phyloP scores from a whole-genome alignment of 2,113 vertebrate genomes.

The Andinoacara biseriatus region DNA sequence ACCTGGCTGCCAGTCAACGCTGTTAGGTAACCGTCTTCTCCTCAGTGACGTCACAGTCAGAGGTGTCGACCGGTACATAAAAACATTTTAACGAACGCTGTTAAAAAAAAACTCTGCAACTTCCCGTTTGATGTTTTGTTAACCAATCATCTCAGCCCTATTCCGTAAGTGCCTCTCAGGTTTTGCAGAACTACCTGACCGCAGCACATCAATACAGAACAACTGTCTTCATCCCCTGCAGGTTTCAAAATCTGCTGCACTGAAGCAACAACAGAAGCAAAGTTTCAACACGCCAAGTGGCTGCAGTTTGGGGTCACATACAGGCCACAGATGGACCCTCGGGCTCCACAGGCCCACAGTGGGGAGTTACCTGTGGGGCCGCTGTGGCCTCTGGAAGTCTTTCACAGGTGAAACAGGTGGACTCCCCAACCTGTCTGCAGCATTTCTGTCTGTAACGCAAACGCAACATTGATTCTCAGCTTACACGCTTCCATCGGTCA shows the following conservation, averaged over 20 bases:
- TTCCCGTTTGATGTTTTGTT: slow-evolving; percentile 44
- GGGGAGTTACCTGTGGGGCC: fast-evolving
- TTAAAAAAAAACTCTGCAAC: slow-evolving; percentile 24
- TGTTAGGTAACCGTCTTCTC: slow-evolving; percentile 30
- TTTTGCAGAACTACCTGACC: slow-evolving; percentile 73
- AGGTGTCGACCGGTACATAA: not conserved
- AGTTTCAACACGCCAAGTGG: slow-evolving; percentile 43
- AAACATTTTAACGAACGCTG: slow-evolving; percentile 26
- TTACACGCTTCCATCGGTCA: not conserved
- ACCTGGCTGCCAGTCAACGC: not conserved
- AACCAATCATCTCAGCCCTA: slow-evolving; percentile 23
- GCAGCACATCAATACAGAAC: slow-evolving; percentile 58
- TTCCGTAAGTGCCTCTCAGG: slow-evolving; percentile 48
- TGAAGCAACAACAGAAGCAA: slow-evolving; percentile 44
- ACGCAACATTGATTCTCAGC: not conserved
- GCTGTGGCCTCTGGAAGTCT: not conserved
- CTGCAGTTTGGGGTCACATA: not conserved
- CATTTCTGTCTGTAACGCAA: not conserved
- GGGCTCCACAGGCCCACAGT: not conserved
- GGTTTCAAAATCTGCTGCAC: slow-evolving; percentile 58
- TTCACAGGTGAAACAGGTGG: not conserved
- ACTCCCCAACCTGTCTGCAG: not conserved
- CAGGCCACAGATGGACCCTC: not conserved
- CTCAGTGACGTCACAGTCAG: not conserved
- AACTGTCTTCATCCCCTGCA: slow-evolving; percentile 23